Evolutionary conservation across 2,113 vertebrate genomes (phyloP), one percentile per base, ranked within the genome.

Genomic region (Dipodomys ordii): DNA sequence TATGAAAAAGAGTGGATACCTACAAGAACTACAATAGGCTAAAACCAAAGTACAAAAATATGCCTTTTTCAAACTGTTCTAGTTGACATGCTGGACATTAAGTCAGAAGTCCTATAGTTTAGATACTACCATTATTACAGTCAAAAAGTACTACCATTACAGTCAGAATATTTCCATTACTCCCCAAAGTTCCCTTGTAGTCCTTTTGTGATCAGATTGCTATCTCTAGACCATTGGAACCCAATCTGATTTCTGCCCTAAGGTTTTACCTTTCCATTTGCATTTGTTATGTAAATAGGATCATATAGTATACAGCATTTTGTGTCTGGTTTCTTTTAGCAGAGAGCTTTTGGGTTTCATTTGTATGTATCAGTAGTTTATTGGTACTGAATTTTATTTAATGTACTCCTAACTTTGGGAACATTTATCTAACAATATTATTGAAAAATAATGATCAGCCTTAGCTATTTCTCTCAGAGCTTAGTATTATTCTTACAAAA

Each of bases 261-360:
- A 19, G 90, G 74, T 53, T 53, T 53, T 53, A 13, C 49, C 49
- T 3, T 93, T 95, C 49, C 49, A 53, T 94, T 92, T 62, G 90
- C 83, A 60, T 93, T 71, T 89, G 49, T 91, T 49, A 32, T 72
- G 7, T 83, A 87, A 83, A 28, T 57, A 4, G 67, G 90, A 86
- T 92, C 18, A 30, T 57, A 62, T 1, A 57, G 27, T 76, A 18
- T 73, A 27, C 92, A 53, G 49, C 2, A 83, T 90, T 94, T 30
- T 39, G 12, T 69, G 62, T 87, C 6, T 35, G 35, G 2, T 90
- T 94, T 93, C 49, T 94, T 89, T 78, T 96, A 82, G 49, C 49
- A 53, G 68, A 92, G 81, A 22, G 22, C 53, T 96, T 94, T 92
- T 91, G 87, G 83, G 64, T 82, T 68, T 86, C 46, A 85, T 83